These are phyloP conservation scores for Champsocephalus gunnari DNA, from an alignment of 2,797 vertebrate genomes.

Conservation along the genomic window DNA sequence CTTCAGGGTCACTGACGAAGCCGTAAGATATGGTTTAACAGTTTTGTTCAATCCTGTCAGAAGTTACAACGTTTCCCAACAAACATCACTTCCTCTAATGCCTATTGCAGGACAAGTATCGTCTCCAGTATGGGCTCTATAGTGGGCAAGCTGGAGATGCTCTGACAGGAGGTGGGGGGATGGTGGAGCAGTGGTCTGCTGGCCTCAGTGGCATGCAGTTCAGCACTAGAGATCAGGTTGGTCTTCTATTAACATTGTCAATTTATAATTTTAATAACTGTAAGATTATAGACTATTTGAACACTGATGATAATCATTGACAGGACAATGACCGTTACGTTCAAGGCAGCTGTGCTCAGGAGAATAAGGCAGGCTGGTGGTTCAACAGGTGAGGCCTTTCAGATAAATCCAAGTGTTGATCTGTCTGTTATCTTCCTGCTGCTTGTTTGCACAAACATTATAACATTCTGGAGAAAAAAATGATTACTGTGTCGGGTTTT, in stretches of 20 bases:
- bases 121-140: slow-evolving; percentile 87
- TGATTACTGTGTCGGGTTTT: neutral
- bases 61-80: neutral
- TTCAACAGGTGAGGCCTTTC: slow-evolving; percentile 88
- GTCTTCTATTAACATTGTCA: neutral
- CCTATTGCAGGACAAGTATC: slow-evolving; percentile 88
- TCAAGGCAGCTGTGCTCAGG: slow-evolving; percentile 89
- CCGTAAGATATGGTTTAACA: slow-evolving; percentile 72
- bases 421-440: neutral
- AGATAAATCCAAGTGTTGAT: neutral
- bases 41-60: neutral
- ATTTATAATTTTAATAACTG: neutral
- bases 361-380: slow-evolving; percentile 93
- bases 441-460: neutral
- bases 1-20: slow-evolving; percentile 86
- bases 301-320: slow-evolving; percentile 17
- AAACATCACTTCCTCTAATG: neutral
- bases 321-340: slow-evolving; percentile 90
- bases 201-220: slow-evolving; percentile 91
- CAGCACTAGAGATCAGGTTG: slow-evolving; percentile 88
- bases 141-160: slow-evolving; percentile 91
- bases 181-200: slow-evolving; percentile 90
- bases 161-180: slow-evolving; percentile 86
- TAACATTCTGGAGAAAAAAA: neutral
- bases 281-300: neutral